Evolutionary conservation across 2,888 invertebrate species (phyloP).

Genomic region (Diplolepis rosae): DNA sequence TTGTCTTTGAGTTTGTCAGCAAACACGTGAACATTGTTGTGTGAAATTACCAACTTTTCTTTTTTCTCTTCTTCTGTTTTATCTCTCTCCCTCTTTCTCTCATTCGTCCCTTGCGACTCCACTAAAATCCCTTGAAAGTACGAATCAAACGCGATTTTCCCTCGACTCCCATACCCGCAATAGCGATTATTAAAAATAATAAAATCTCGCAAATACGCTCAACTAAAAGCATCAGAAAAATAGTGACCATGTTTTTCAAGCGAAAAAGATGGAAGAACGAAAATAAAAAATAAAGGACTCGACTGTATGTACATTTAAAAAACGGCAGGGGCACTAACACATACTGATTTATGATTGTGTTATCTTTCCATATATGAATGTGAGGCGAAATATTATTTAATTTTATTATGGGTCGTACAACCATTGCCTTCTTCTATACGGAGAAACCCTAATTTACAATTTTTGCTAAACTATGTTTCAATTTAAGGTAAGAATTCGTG

Average conservation of each 20-base stretch:
- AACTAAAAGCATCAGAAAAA: conserved; percentile 30
- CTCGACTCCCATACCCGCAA: conserved; percentile 22
- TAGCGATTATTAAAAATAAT: conserved; percentile 34
- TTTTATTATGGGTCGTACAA: conserved; percentile 9
- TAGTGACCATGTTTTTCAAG: conserved; percentile 29
- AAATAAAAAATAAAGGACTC: conserved; percentile 23
- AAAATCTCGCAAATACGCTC: conserved; percentile 29
- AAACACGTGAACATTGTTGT: conserved; percentile 43
- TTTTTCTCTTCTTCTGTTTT: not conserved
- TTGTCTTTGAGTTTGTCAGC: conserved; percentile 34
- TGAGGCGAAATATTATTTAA: conserved; percentile 22
- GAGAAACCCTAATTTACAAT: too few species aligned
- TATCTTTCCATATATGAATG: conserved; percentile 21
- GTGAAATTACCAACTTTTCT: conserved; percentile 36
- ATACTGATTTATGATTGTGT: conserved; percentile 22
- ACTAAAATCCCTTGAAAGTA: conserved; percentile 29
- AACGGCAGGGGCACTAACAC: conserved; percentile 18
- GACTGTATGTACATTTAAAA: conserved; percentile 30
- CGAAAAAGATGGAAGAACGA: conserved; percentile 31
- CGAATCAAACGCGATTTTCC: conserved; percentile 39
- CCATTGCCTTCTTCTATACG: too few species aligned
- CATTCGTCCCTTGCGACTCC: conserved; percentile 26
- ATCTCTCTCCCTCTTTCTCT: not conserved
- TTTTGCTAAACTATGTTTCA: too few species aligned
- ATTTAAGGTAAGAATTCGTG: too few species aligned